These are phyloP conservation scores for Sylvicola cinctus DNA, from an alignment of 2,888 invertebrate genomes.

Conservation along the genomic window DNA sequence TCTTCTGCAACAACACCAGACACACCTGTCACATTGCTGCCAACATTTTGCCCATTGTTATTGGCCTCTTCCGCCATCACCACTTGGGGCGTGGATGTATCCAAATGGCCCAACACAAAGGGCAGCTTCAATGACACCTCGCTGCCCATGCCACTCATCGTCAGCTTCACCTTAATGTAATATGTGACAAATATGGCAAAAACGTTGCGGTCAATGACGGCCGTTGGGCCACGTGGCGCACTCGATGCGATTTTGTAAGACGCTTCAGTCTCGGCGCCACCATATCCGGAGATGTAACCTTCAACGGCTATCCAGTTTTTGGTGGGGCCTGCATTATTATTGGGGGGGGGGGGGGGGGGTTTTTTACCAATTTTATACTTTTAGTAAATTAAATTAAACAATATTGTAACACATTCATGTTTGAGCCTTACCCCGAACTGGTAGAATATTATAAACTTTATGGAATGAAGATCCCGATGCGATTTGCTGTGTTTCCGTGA, in stretches of 20 bases:
- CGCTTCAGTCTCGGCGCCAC: slow-evolving; percentile 6
- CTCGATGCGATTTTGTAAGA: slow-evolving; percentile 13
- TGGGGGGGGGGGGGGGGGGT: slow-evolving; percentile 16
- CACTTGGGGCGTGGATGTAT: too few relatives aligned
- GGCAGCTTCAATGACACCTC: slow-evolving; percentile 54
- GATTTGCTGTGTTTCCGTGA: slow-evolving; percentile 41
- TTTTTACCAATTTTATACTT: neutral
- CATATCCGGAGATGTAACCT: slow-evolving; percentile 22
- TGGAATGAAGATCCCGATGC: slow-evolving; percentile 37
- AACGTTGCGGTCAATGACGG: slow-evolving; percentile 40
- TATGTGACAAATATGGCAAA: slow-evolving; percentile 76
- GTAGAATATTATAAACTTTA: slow-evolving; percentile 40
- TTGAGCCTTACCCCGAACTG: slow-evolving; percentile 36
- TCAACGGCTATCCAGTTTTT: slow-evolving; percentile 76
- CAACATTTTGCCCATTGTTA: too few relatives aligned
- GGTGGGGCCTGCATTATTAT: too few relatives aligned
- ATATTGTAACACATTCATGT: too few relatives aligned
- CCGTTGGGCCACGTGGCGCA: slow-evolving; percentile 10
- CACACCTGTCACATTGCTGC: too few relatives aligned
- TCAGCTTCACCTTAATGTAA: slow-evolving; percentile 62
- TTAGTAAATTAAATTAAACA: too few relatives aligned
- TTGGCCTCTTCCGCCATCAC: too few relatives aligned
- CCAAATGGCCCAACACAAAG: slow-evolving; percentile 45
- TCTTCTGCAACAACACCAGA: too few relatives aligned
- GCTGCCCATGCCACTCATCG: slow-evolving; percentile 56